Percentiles rank a stretch among this genome's conserved stretches.
phyloP scores from a whole-genome alignment of 2,797 vertebrate genomes.

The Spondyliosoma cantharus region DNA sequence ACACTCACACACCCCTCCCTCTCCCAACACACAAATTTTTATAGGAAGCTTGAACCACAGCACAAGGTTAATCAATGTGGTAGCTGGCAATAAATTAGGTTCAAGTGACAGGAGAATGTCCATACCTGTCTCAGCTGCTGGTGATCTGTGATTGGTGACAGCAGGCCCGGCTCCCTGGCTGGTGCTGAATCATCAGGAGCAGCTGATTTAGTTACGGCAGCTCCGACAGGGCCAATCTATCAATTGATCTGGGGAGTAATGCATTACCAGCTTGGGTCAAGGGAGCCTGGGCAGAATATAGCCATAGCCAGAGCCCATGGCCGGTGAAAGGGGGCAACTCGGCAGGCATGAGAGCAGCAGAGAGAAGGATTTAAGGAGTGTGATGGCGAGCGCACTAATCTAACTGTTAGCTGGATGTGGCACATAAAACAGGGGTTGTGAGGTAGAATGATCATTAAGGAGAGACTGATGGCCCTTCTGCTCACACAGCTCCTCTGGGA shows the following conservation, averaged over 20 bases:
- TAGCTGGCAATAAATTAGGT: slow-evolving; percentile 84
- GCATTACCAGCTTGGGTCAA: slow-evolving; percentile 78
- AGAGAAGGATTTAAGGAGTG: slow-evolving; percentile 80
- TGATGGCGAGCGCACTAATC: slow-evolving; percentile 76
- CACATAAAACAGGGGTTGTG: slow-evolving; percentile 73
- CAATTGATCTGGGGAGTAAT: slow-evolving; percentile 79
- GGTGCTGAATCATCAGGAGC: slow-evolving; percentile 85
- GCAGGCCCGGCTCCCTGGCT: slow-evolving; percentile 78
- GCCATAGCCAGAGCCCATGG: slow-evolving; percentile 69
- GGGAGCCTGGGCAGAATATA: slow-evolving; percentile 74
- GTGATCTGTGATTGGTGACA: slow-evolving; percentile 85
- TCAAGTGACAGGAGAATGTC: slow-evolving; percentile 84
- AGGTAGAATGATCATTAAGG: slow-evolving; percentile 74
- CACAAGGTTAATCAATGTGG: slow-evolving; percentile 87
- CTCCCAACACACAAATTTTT: slow-evolving; percentile 67
- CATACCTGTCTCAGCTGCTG: slow-evolving; percentile 81
- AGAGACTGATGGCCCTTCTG: slow-evolving; percentile 78
- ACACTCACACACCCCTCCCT: slow-evolving; percentile 8
- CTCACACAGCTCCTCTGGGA: slow-evolving; percentile 63
- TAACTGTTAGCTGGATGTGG: slow-evolving; percentile 77
- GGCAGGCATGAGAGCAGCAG: slow-evolving; percentile 47
- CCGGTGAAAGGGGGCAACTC: slow-evolving; percentile 61
- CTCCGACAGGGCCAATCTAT: slow-evolving; percentile 80
- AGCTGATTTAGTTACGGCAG: slow-evolving; percentile 80
- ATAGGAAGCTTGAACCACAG: slow-evolving; percentile 80